These are phyloP conservation scores for Triplophysa siluroides DNA, from an alignment of 2,113 vertebrate genomes.

Conservation along the genomic window DNA sequence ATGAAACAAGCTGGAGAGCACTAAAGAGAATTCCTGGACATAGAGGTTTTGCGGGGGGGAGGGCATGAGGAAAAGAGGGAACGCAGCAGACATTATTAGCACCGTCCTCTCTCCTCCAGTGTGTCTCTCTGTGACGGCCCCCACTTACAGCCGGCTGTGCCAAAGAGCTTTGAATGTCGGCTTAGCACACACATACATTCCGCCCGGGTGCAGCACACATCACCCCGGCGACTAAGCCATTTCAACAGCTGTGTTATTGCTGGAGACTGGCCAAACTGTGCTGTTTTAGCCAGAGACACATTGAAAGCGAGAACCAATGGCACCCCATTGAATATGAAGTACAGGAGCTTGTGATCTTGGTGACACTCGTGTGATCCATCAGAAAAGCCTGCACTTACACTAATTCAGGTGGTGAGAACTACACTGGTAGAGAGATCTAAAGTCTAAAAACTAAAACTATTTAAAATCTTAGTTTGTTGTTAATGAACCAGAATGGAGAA, in stretches of 20 bases:
- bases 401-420: not conserved
- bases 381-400: not conserved
- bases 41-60: slow-evolving; percentile 37
- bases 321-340: slow-evolving; percentile 1
- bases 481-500: too few relatives aligned
- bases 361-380: not conserved
- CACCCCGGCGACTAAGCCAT: slow-evolving; percentile 81
- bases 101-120: slow-evolving; percentile 44
- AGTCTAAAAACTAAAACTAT: too few relatives aligned
- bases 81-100: slow-evolving; percentile 53
- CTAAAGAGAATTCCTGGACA: slow-evolving; percentile 64
- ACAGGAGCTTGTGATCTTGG: not conserved
- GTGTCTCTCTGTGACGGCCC: slow-evolving; percentile 53
- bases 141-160: slow-evolving; percentile 48
- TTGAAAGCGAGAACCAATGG: slow-evolving; percentile 42
- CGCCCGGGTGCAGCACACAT: slow-evolving; percentile 66
- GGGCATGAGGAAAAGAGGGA: slow-evolving; percentile 39
- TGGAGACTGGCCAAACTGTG: slow-evolving; percentile 73
- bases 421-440: too few relatives aligned
- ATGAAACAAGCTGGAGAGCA: slow-evolving; percentile 68
- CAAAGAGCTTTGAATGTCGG: slow-evolving; percentile 70
- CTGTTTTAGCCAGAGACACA: slow-evolving; percentile 61
- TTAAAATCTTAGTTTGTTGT: too few relatives aligned
- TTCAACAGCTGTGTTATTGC: slow-evolving; percentile 85
- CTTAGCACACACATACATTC: slow-evolving; percentile 73